Evolutionary conservation across 2,888 invertebrate genomes (phyloP), one percentile per base, ranked within the genome.

Genomic region (Electrophaes corylata): DNA sequence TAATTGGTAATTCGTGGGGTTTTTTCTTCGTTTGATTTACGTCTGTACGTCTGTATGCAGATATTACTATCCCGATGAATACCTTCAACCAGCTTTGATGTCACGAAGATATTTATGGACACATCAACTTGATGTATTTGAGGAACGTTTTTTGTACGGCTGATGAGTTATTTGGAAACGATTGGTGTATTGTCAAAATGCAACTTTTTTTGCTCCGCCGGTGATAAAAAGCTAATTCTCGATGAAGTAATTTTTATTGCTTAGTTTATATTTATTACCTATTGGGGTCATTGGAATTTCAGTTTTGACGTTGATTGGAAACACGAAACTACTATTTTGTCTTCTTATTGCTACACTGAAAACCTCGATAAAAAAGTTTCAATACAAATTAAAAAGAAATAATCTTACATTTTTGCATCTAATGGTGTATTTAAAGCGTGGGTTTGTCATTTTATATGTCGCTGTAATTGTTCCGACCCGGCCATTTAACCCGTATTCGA

Each of bases 161-260:
- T 57, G 66, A 63, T 60, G 60, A 57, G 62, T 64, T 65, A 60
- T 63, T 67, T 65, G 59, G 60, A 58, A 37, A 57, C 50, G 61
- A 49, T 59, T 62, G 61, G 54, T 55, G 57, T 65, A 63, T 64
- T 67, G 67, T 62, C 57, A 52, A 52, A 60, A 64, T 65, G 67
- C 65, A 62, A 54, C 41, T 55, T 61, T 67, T 50, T 67, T 52
- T 57, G 43, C 44, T 35, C 10, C 10, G 10, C 37, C 52, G 49
- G 31, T 58, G 49, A 64, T 64, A 67, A 64, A 66, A 65, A 67
- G 58, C 57, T 51, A 29, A 64, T 61, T 58, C 61, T 53, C 52
- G 55, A 59, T 54, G 57, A 59, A 57, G 61, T 64, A 61, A 64
- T 66, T 64, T 67, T 65, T 65, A 65, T 59, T 60, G 50, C 46